These are phyloP conservation scores for Antechinus flavipes DNA, from an alignment of 2,113 vertebrate genomes.

Conservation along the genomic window DNA sequence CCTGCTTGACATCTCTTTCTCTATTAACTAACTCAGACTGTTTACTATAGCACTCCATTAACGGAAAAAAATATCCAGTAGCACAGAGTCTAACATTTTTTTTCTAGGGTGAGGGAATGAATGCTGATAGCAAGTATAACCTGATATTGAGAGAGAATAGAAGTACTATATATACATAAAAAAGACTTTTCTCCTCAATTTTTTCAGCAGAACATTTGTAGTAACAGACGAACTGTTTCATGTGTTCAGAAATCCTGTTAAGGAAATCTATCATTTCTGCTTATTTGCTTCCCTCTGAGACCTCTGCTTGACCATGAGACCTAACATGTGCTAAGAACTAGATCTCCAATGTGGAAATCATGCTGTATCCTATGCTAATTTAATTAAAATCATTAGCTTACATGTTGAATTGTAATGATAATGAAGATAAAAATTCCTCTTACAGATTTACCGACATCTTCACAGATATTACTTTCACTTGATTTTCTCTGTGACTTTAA, in stretches of 20 bases:
- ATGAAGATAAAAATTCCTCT: not conserved
- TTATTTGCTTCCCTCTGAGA: conserved; percentile 25
- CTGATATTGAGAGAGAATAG: conserved; percentile 40
- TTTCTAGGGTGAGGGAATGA: conserved; percentile 27
- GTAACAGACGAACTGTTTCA: conserved; percentile 8
- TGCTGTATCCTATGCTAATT: not conserved
- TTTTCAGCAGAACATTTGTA: conserved; percentile 38
- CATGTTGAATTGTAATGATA: too few relatives aligned
- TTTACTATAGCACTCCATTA: conserved; percentile 37
- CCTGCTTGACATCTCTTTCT: not conserved
- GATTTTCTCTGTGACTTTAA: not conserved
- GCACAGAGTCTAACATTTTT: not conserved
- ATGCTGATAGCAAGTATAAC: conserved; percentile 8
- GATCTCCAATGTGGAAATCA: not conserved
- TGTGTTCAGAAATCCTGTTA: not conserved
- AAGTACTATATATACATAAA: not conserved
- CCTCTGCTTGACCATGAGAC: not conserved
- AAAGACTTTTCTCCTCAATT: conserved; percentile 23
- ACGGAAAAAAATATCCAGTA: conserved; percentile 16
- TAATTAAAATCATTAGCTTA: not conserved
- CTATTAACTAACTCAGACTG: not conserved
- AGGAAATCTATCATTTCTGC: conserved; percentile 15
- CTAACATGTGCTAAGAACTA: not conserved
- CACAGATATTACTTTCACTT: not conserved
- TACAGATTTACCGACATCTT: not conserved